A percentile compares a stretch with the other conserved stretches of the same genome.
These are phyloP conservation scores for Athetis lepigone DNA, from an alignment of 2,888 invertebrate genomes.

Conservation along the genomic window DNA sequence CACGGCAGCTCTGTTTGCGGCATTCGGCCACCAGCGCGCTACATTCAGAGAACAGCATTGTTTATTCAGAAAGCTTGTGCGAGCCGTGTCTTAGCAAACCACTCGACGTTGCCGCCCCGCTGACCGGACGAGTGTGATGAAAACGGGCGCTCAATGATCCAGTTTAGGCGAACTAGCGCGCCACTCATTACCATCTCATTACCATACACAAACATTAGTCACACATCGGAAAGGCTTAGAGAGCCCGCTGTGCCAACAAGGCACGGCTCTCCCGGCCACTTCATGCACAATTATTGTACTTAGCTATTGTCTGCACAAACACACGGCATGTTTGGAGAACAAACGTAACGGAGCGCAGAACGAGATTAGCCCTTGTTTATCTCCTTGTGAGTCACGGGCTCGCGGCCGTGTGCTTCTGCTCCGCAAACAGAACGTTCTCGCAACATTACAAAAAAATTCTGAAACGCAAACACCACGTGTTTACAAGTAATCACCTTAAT, in stretches of 20 bases:
- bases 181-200: conserved; percentile 87
- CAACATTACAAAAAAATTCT: conserved; percentile 19
- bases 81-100: conserved; percentile 73
- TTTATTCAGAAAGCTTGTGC: conserved; percentile 84
- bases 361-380: conserved; percentile 86
- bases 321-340: conserved; percentile 80
- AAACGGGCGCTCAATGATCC: conserved; percentile 82
- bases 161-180: conserved; percentile 80
- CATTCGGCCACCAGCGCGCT: conserved; percentile 57
- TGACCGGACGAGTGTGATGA: conserved; percentile 75
- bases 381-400: conserved; percentile 61
- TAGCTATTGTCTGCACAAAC: conserved; percentile 87
- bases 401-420: conserved; percentile 35
- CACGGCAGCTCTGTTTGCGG: conserved; percentile 59
- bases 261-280: conserved; percentile 77
- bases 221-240: conserved; percentile 85
- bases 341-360: conserved; percentile 85
- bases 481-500: conserved; percentile 37
- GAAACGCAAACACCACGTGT: conserved; percentile 13
- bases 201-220: conserved; percentile 89
- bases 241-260: conserved; percentile 84
- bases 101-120: conserved; percentile 75
- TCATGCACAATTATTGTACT: conserved; percentile 88
- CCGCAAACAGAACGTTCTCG: conserved; percentile 9
- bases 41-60: conserved; percentile 70